Evolutionary conservation across 2,888 invertebrate species (phyloP), one percentile per base, ranked within the genome.

Genomic region (Pandemis heparana): DNA sequence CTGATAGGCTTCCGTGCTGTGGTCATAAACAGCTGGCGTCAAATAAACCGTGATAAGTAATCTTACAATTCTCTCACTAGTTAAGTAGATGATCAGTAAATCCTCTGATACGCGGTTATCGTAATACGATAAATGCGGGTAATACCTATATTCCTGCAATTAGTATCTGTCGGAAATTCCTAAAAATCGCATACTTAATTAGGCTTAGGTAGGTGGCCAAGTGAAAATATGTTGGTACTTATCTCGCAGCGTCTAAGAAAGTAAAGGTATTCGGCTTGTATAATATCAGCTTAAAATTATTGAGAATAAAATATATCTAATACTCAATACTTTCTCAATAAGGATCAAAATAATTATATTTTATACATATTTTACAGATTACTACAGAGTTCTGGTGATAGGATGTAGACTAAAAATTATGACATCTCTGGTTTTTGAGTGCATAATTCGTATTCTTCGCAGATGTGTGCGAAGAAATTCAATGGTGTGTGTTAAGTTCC

Each of bases 51-150:
- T 41, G 70, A 70, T 70, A 70, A 56, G 63, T 8, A 32, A 70
- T 56, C 43, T 64, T 23, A 51, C 23, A 48, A 38, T 32, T 38
- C 18, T 16, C 70, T 39, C 18, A 14, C 63, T 70, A 32, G 23
- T 32, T 32, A 51, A 70, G 38, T 70, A 70, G 70, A 70, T 63
- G 63, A 18, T 51, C n/a, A 39, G 62, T 39, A 63, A 70, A 70
- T 70, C 63, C 70, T 53, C 14, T 5, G 67, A 59, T 67, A 67
- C 8, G 65, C 51, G 53, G 41, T 53, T 53, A 66, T 66, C 51
- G 51, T 1, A 18, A 56, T 14, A 18, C 39, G 56, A 67, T 67
- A 66, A 56, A 23, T 56, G 56, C 18, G 56, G 56, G 56, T 56
- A 56, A 56, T 56, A 16, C 5, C 5, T 5, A 10, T 56, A 56